A percentile compares a stretch with the other conserved stretches of the same genome.
phyloP scores from a whole-genome alignment of 2,113 vertebrate genomes.

The Macrotus californicus region DNA sequence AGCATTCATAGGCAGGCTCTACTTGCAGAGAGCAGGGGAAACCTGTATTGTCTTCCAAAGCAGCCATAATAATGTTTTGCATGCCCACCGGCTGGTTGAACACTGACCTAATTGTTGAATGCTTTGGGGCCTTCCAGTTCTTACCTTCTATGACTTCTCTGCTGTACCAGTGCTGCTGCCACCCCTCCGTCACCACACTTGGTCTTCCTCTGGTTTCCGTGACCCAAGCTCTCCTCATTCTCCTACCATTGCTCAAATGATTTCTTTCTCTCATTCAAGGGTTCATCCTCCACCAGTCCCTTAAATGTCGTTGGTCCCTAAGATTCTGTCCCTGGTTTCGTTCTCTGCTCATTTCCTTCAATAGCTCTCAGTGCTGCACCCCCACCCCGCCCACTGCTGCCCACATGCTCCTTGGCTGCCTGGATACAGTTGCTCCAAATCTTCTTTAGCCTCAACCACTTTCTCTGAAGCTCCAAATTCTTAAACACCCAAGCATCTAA shows the following conservation, averaged over 20 bases:
- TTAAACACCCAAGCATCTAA: neutral
- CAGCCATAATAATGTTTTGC: neutral
- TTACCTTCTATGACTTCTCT: neutral
- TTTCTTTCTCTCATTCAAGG: neutral
- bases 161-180: neutral
- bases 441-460: slow-evolving; percentile 9
- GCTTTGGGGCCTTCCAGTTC: neutral
- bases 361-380: neutral
- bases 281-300: neutral
- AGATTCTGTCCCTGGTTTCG: neutral
- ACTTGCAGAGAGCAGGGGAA: neutral
- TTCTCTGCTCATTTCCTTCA: neutral
- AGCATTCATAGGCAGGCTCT: neutral
- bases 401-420: slow-evolving; percentile 36
- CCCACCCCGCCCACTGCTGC: neutral
- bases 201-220: neutral
- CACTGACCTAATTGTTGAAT: neutral
- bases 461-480: slow-evolving; percentile 8
- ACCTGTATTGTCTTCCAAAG: neutral
- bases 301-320: neutral
- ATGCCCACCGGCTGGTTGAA: neutral
- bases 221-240: neutral
- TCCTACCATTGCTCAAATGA: neutral
- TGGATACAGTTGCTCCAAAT: slow-evolving; percentile 10
- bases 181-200: neutral